Evolutionary conservation across 2,888 invertebrate species (phyloP), one percentile per base, ranked within the genome.

Genomic region (Mythimna pallens): DNA sequence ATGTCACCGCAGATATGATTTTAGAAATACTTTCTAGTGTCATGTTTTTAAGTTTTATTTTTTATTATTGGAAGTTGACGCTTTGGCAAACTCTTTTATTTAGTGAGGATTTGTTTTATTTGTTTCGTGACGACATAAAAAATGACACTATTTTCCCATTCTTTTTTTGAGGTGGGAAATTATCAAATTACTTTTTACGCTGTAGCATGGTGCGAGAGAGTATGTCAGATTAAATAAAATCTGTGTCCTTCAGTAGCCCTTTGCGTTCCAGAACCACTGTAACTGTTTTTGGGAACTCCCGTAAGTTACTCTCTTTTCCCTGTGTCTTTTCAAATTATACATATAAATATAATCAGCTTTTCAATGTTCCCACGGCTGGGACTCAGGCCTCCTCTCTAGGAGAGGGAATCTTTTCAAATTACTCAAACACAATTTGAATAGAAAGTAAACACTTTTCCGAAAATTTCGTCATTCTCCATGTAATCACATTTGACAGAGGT

Each of bases 401-500:
- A 30, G 30, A 30, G 30, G 30, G 30, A 30, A 30, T 47, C 47
- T 47, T 47, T 47, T 47, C 17, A 47, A 50, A 50, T 50, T 20
- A 43, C 22, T 54, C 14, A 20, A 70, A 43, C 43, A 43, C 1
- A 22, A 34, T 65, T 55, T 20, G 20, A 59, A 52, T 47, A 25
- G 30, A 58, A 62, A 55, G 20, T 64, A 54, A 52, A 58, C 62
- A 30, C 22, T 61, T 61, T 54, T 25, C 54, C 22, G 8, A 25
- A 20, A 10, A 34, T 72, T 72, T 52, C n/a, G 12, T 57, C 55
- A n/a, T 43, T 64, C 40, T 63, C 9, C n/a, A 36, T 52, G 34
- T 52, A 25, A 25, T 65, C 22, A 67, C 43, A 52, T 67, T 67
- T 64, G 67, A 64, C 72, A 61, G 55, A 55, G 40, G 64, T 67